Conservation (phyloP, 2,113 vertebrate genomes). For the Helogale parvula region DNA sequence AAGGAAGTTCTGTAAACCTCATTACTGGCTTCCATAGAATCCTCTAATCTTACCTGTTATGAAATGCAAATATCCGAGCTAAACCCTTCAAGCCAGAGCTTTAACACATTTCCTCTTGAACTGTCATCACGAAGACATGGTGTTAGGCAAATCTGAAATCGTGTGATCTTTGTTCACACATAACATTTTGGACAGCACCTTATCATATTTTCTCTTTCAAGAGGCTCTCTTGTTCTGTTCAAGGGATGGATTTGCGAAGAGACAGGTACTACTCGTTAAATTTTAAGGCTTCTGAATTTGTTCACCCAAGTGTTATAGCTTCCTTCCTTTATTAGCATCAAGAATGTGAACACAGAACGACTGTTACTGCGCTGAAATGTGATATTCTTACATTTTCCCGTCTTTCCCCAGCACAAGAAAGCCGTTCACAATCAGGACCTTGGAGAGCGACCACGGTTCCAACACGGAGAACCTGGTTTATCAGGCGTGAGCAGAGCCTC, state of each 20-base stretch:
- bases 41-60: neutral
- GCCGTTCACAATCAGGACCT: neutral
- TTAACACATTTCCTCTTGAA: neutral
- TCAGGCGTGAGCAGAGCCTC: accelerated
- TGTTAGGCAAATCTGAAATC: neutral
- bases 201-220: neutral
- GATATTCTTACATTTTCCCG: accelerated
- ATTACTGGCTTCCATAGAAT: neutral
- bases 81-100: neutral
- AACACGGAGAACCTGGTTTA: accelerated
- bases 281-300: neutral
- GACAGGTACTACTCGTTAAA: neutral
- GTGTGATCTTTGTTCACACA: neutral
- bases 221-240: neutral
- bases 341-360: neutral
- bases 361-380: neutral
- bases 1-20: neutral
- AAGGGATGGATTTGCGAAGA: neutral
- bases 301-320: neutral
- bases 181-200: neutral
- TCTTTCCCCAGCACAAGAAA: neutral
- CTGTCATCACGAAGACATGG: neutral
- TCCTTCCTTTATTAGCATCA: neutral
- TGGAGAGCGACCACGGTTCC: neutral
- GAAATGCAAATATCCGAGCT: neutral